Evolutionary conservation across 2,888 invertebrate species (phyloP).

Genomic region (Macaria notata): DNA sequence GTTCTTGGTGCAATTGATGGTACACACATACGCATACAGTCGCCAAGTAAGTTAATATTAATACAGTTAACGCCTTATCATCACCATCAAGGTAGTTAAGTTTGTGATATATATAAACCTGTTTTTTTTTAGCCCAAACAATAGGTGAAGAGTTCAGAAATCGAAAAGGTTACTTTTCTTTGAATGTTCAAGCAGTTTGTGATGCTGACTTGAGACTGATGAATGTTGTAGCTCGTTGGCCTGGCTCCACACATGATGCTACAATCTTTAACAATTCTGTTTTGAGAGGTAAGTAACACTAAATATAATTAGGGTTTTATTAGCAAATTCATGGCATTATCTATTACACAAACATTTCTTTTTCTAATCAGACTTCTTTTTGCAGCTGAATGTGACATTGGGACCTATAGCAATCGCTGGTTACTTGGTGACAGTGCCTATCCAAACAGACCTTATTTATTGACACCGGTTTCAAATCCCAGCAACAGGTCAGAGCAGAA

Average conservation of each 20-base stretch:
- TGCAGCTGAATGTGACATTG: slow-evolving; percentile 29
- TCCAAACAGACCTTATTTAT: slow-evolving; percentile 21
- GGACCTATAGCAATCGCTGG: slow-evolving; percentile 25
- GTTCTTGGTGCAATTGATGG: slow-evolving; percentile 12
- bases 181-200: slow-evolving; percentile 3
- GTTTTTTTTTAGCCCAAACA: background rate
- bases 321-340: too few relatives aligned
- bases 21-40: too few relatives aligned
- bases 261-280: slow-evolving; percentile 10
- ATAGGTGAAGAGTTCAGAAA: slow-evolving; percentile 3
- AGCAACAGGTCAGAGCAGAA: slow-evolving; percentile 3
- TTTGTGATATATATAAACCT: too few relatives aligned
- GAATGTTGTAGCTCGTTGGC: background rate
- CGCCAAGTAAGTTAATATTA: background rate
- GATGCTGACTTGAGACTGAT: slow-evolving; percentile 6
- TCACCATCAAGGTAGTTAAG: too few relatives aligned
- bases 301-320: background rate
- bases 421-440: slow-evolving; percentile 30
- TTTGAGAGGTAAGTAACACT: slow-evolving; percentile 3
- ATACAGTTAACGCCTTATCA: too few relatives aligned
- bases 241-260: too few relatives aligned
- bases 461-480: slow-evolving; percentile 26
- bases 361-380: slow-evolving; percentile 2
- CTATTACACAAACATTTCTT: too few relatives aligned
- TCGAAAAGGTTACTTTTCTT: background rate